Conservation (phyloP, 2,797 vertebrate species). For the Falco rusticolus region DNA sequence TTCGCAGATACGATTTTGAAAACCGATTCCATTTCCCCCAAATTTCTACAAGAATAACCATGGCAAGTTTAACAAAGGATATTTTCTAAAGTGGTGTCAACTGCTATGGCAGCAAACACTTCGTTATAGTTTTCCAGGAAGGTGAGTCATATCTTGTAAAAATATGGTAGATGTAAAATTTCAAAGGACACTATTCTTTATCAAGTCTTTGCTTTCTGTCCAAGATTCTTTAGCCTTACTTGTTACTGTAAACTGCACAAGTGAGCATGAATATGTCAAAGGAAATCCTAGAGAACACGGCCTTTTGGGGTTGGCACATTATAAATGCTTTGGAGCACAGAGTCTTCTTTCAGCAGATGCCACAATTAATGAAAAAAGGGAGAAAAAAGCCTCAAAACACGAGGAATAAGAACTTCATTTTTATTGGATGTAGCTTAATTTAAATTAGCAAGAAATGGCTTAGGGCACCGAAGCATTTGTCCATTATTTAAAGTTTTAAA, state of each 20-base stretch:
- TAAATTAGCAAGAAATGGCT: background rate
- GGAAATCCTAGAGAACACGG: background rate
- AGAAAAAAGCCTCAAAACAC: fast-evolving
- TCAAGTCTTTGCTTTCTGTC: background rate
- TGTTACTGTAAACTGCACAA: background rate
- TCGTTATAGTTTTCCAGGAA: background rate
- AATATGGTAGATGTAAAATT: background rate
- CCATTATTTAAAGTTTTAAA: background rate
- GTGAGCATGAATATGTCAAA: background rate
- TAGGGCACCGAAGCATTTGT: background rate
- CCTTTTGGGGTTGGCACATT: background rate
- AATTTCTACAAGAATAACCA: background rate
- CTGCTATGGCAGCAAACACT: background rate
- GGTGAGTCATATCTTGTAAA: background rate
- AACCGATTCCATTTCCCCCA: background rate
- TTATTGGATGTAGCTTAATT: background rate
- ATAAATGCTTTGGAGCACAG: background rate
- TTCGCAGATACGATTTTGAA: background rate
- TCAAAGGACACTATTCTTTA: background rate
- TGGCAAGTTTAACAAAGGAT: background rate
- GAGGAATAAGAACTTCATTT: background rate
- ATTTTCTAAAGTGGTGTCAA: background rate
- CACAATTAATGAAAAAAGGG: background rate
- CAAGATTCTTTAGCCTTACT: background rate
- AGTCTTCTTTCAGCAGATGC: background rate